A percentile compares a stretch with the other conserved stretches of the same genome.
Evolutionary conservation across 2,888 invertebrate genomes (phyloP).

Genomic region (Ariolimax columbianus): DNA sequence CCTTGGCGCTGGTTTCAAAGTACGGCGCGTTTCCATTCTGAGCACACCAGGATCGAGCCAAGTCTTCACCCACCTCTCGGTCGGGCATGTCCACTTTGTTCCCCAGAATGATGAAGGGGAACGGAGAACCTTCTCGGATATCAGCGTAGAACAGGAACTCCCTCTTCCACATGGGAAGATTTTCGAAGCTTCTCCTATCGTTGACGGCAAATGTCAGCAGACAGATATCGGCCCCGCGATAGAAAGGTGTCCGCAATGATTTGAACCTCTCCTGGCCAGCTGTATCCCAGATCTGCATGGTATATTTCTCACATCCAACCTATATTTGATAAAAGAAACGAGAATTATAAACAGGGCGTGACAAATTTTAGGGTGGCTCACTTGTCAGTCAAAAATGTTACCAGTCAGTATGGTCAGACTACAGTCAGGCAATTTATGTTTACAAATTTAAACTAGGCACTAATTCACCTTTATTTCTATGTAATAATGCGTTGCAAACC

Average conservation of each 20-base stretch:
- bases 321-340: constrained; percentile 64
- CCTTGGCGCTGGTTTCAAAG: constrained; percentile 95
- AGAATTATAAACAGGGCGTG: too few species aligned
- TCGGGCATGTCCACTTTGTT: constrained; percentile 87
- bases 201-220: constrained; percentile 92
- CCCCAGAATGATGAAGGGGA: constrained; percentile 94
- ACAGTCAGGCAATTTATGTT: too few species aligned
- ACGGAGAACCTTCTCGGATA: constrained; percentile 87
- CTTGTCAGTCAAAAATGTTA: too few species aligned
- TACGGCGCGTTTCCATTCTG: constrained; percentile 87
- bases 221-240: constrained; percentile 95
- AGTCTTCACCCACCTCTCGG: constrained; percentile 85
- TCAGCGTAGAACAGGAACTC: constrained; percentile 95
- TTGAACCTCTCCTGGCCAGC: constrained; percentile 96
- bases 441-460: too few species aligned
- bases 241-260: constrained; percentile 94
- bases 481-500: too few species aligned
- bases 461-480: too few species aligned
- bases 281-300: constrained; percentile 95
- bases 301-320: constrained; percentile 90
- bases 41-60: constrained; percentile 90
- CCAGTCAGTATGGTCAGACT: too few species aligned
- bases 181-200: constrained; percentile 89
- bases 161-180: constrained; percentile 90
- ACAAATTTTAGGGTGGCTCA: too few species aligned